phyloP scores from a whole-genome alignment of 2,113 vertebrate genomes.

The Capra hircus region DNA sequence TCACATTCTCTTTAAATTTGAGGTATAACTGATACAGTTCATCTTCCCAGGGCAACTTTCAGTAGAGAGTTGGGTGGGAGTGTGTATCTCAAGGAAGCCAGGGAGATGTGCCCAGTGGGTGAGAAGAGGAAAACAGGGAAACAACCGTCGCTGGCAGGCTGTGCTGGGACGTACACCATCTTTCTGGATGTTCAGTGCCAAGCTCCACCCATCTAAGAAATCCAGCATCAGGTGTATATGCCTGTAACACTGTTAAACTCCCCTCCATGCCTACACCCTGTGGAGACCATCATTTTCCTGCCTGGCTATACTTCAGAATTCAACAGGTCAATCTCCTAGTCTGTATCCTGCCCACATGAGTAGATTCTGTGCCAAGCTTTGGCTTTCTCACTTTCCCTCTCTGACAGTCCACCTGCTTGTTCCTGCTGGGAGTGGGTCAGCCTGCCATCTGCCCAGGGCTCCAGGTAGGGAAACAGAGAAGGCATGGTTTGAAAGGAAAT shows the following conservation, averaged over 20 bases:
- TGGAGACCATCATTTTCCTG: not conserved
- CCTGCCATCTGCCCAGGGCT: not conserved
- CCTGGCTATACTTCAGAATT: not conserved
- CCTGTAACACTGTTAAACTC: not conserved
- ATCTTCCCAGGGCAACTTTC: not conserved
- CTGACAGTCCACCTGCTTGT: not conserved
- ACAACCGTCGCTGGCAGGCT: not conserved
- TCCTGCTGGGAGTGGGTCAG: not conserved
- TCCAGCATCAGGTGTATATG: not conserved
- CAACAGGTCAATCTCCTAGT: not conserved
- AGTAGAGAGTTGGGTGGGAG: not conserved
- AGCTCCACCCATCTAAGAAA: not conserved
- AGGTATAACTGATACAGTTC: not conserved
- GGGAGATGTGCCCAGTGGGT: not conserved
- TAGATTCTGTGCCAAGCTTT: not conserved
- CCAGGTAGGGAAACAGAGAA: not conserved
- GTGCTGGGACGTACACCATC: not conserved
- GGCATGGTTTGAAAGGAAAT: not conserved
- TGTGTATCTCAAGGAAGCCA: not conserved
- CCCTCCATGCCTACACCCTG: accelerated
- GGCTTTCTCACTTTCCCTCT: not conserved
- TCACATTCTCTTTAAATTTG: not conserved
- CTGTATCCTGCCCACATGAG: accelerated
- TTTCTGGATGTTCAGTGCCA: not conserved
- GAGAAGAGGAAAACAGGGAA: not conserved